Base-by-base conservation (phyloP, 2,888 invertebrate species). In the Apotomis betuletana region DNA sequence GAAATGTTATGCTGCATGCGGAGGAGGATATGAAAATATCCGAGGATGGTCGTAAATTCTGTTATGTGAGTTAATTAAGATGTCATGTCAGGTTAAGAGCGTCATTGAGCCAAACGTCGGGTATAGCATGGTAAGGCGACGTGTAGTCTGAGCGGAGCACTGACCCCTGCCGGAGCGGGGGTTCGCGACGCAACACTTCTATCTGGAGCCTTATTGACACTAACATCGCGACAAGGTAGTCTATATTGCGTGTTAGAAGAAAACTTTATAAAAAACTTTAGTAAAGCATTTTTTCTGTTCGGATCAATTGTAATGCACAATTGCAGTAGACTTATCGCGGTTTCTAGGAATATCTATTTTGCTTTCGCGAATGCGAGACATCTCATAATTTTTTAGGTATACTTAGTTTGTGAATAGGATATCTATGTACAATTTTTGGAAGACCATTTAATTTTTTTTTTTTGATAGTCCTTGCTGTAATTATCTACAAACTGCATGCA, bases 71-170 rank as follows among this genome's bases (percentile, higher is more conserved):
- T 41, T 36, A 41, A 51, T 27, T 15, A 27, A 54, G 55, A 54
- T 9, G 12, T 46, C 41, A 41, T 13, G 41, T 49, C 51, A 69
- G 58, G 61, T 62, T 36, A 65, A 54, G 61, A 61, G 27, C 67
- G 38, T 60, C 46, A 58, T 62, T 36, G 57, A 64, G 58, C 77
- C 75, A 79, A 81, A 55, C 51, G 58, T 41, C 55, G 61, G 10
- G 41, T 55, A 44, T 65, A 72, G 68, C 61, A 80, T 75, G 78
- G 76, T 76, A 78, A 79, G 85, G 83, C 85, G 85, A 83, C 85
- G 78, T 80, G 80, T 80, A 78, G 88, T 88, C 89, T 87, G 82
- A 67, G 76, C 83, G 81, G 88, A 85, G 79, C 88, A 87, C 77
- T 87, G 89, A 89, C 87, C 90, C 80, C 83, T 75, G 73, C 77